Evolutionary conservation across 2,797 vertebrate species (phyloP), one percentile per base, ranked within the genome.

Genomic region (Orestias chungarensis): DNA sequence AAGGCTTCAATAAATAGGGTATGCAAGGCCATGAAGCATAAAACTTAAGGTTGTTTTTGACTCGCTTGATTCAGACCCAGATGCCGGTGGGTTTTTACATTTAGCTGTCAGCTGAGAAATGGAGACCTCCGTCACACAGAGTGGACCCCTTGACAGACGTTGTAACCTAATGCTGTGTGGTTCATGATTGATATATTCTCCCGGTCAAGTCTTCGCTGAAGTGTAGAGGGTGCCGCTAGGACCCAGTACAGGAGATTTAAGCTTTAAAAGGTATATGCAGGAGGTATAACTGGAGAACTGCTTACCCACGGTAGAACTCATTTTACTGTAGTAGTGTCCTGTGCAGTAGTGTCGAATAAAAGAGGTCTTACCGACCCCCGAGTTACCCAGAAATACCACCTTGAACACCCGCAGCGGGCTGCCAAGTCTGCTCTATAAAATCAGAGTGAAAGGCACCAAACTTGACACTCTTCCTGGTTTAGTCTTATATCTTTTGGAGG

Each of bases 311-410:
- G 95, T 96, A 14, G 94, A 70, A 2, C 77, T 93, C 68, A 92
- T 82, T 27, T 92, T 82, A 69, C 83, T 86, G 83, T 89, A 54
- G 85, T 94, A 95, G 73, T 74, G 86, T 68, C 94, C 93, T 3
- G 86, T 92, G 92, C 94, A 96, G 90, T 93, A 96, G 69, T 91
- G 91, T 52, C 95, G 93, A 86, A 97, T 96, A 88, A 97, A 96
- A 61, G 95, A 95, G 74, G 91, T 97, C 85, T 96, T 96, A 81
- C 95, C 95, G 55, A 96, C 95, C 0, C 93, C 95, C 0, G 95
- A 95, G 83, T 93, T 96, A 59, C 95, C 96, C 71, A 96, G 87
- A 90, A 97, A 96, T 15, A 96, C 94, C 88, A 96, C 93, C 82
- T 96, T 96, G 87, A 96, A 97, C 76, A 95, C 82, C 79, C 74